Conservation (phyloP, 2,797 vertebrate genomes). For the Melanotaenia maccullochi region DNA sequence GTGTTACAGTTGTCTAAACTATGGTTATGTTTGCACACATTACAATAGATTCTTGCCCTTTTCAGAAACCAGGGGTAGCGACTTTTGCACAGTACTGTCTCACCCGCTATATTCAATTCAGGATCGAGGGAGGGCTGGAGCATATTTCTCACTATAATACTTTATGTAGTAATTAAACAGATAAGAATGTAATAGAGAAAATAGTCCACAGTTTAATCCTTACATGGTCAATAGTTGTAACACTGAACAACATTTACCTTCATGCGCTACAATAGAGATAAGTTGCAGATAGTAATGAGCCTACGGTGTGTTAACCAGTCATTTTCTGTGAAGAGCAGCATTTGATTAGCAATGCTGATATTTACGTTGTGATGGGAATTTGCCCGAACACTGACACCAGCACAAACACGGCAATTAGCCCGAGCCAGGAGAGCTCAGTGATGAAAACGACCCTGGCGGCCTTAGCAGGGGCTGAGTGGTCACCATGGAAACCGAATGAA, state of each 20-base stretch:
- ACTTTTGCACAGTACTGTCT: too few species aligned
- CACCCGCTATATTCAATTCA: background rate
- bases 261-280: constrained; percentile 1
- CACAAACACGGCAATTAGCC: constrained; percentile 76
- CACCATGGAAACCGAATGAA: constrained; percentile 72
- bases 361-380: constrained; percentile 68
- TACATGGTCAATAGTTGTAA: background rate
- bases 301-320: constrained; percentile 9
- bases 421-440: constrained; percentile 49
- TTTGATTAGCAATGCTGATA: constrained; percentile 73
- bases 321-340: constrained; percentile 43
- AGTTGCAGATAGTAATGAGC: constrained; percentile 20
- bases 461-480: constrained; percentile 44
- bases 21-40: background rate
- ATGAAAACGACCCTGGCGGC: constrained; percentile 65
- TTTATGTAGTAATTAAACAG: background rate
- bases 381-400: constrained; percentile 56
- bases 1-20: background rate
- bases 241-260: background rate
- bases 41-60: background rate
- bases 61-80: background rate
- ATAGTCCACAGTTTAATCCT: background rate
- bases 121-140: background rate
- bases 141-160: background rate
- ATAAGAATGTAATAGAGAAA: background rate